Conservation (phyloP, 2,888 invertebrate species). For the Cheilosia variabilis region DNA sequence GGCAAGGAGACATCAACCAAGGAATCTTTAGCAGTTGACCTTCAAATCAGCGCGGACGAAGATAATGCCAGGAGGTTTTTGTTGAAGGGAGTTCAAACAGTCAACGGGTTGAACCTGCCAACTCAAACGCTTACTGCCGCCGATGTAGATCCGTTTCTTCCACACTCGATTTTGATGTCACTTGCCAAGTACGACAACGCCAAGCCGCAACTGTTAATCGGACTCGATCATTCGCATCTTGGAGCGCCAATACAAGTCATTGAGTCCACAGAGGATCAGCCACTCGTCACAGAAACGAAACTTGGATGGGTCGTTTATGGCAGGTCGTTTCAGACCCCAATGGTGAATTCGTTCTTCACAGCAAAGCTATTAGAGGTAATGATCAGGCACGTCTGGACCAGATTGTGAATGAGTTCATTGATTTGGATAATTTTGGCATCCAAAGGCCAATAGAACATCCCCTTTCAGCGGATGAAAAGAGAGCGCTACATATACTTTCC, state of each 20-base stretch:
- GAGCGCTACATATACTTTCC: not conserved
- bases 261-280: not conserved
- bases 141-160: not conserved
- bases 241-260: not conserved
- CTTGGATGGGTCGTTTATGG: conserved; percentile 1
- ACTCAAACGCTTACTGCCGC: not conserved
- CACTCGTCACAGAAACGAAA: not conserved
- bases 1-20: too few species aligned
- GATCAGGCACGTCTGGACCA: not conserved
- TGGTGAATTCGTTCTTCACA: not conserved
- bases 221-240: conserved; percentile 2
- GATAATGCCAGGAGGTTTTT: not conserved
- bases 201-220: not conserved
- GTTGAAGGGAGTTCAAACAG: conserved; percentile 7
- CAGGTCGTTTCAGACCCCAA: not conserved
- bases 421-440: not conserved
- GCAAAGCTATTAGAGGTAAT: not conserved
- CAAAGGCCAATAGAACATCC: not conserved
- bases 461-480: not conserved
- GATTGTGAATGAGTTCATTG: not conserved
- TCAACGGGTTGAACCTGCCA: not conserved
- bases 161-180: not conserved
- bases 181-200: not conserved
- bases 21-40: too few species aligned
- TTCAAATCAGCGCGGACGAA: conserved; percentile 2